Conservation (phyloP, 2,797 vertebrate genomes). For the Poeciliopsis gracilis region DNA sequence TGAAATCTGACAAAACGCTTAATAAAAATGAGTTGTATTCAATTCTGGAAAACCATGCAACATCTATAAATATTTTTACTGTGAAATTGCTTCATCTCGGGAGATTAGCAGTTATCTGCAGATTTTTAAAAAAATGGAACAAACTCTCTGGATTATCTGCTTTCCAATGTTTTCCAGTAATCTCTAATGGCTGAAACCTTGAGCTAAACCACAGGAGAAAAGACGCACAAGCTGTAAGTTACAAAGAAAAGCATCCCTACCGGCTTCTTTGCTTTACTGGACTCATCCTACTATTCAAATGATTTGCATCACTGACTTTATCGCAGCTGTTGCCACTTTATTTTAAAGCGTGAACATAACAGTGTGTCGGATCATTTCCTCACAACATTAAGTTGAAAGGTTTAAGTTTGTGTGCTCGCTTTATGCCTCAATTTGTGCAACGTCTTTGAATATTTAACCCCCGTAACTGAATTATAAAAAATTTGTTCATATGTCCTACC, state of each 20-base stretch:
- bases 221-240: conserved; percentile 1
- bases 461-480: neutral
- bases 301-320: conserved; percentile 45
- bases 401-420: conserved; percentile 26
- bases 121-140: neutral
- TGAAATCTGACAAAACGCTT: neutral
- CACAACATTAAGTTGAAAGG: conserved; percentile 41
- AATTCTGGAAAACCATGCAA: neutral
- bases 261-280: conserved; percentile 10
- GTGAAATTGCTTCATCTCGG: neutral
- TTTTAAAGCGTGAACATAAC: conserved; percentile 42
- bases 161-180: conserved; percentile 11
- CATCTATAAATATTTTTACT: neutral
- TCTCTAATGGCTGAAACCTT: conserved; percentile 7
- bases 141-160: conserved; percentile 22
- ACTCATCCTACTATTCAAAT: conserved; percentile 27
- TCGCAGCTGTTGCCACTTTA: conserved; percentile 29
- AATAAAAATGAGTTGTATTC: neutral
- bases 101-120: neutral
- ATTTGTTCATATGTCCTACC: neutral
- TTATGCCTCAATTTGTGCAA: conserved; percentile 14
- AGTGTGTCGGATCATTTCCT: conserved; percentile 45
- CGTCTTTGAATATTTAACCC: conserved; percentile 2
- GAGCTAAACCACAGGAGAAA: conserved; percentile 4
- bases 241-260: conserved; percentile 9